Evolutionary conservation across 2,797 vertebrate genomes (phyloP), one percentile per base, ranked within the genome.

Genomic region (Myotis planiceps): DNA sequence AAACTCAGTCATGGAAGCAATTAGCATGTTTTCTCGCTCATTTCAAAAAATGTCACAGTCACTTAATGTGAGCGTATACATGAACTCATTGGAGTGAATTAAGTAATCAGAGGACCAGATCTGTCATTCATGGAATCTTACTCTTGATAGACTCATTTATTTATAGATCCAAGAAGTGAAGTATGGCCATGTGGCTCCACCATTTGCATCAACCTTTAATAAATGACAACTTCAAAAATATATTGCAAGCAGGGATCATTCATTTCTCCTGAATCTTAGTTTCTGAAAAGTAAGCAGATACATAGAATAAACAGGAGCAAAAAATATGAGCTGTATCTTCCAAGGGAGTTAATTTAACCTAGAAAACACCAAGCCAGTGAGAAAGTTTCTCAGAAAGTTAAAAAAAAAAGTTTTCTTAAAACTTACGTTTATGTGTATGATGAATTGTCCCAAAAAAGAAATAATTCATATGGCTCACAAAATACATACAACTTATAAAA

Each of bases 181-280:
- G 23, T 71, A 66, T 63, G 79, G 18, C 16, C 13, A 51, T 21
- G 5, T 27, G 27, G 5, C 27, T 60, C 72, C 78, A 47, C 2
- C n/a, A 39, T 78, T 91, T 78, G 5, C 49, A 53, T 78, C 81
- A 82, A 51, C 2, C 8, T 19, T 92, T 39, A 81, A 32, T 15
- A 89, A 79, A 79, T 25, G 82, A 92, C 39, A 88, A 58, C 10
- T 74, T 89, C 74, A 76, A 88, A 96, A 95, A 90, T 32, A 68
- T 21, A 75, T 23, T 23, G 0, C 47, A 91, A 80, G 39, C 15
- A 86, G 27, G 1, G n/a, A 85, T n/a, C 32, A 92, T 90, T 72
- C 45, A 10, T 86, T 74, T 82, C 81, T 65, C 4, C 63, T 32
- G 34, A 83, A 53, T 87, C 18, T 95, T 68, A 45, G 16, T 53